Conservation (phyloP, 2,888 invertebrate species). For the Catocala fraxini region DNA sequence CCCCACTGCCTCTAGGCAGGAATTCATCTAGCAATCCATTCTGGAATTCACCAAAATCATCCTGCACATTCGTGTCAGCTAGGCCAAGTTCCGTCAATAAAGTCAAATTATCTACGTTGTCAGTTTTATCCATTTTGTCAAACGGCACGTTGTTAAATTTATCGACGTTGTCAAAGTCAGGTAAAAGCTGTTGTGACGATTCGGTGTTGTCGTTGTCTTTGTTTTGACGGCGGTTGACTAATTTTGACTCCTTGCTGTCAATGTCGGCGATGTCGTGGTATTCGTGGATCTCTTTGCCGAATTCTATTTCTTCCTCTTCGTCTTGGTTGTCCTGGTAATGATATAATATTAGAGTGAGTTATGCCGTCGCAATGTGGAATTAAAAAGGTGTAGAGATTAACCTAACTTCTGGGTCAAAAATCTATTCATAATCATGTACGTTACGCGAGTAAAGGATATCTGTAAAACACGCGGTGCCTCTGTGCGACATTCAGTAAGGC, state of each 20-base stretch:
- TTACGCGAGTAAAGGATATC: too few relatives aligned
- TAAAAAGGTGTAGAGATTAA: too few relatives aligned
- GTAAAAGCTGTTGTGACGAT: conserved; percentile 73
- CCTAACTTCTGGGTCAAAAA: too few relatives aligned
- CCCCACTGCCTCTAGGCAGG: conserved; percentile 54
- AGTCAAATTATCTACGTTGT: conserved; percentile 71
- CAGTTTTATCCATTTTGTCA: conserved; percentile 48
- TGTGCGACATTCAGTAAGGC: too few relatives aligned
- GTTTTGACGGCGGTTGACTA: conserved; percentile 68
- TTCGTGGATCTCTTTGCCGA: conserved; percentile 80
- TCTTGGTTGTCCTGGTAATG: conserved; percentile 57
- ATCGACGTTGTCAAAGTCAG: conserved; percentile 65
- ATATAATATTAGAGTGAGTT: background rate
- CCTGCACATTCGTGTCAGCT: conserved; percentile 76
- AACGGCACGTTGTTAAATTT: conserved; percentile 27
- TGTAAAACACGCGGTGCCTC: too few relatives aligned
- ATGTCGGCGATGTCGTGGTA: conserved; percentile 77
- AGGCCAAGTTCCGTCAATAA: conserved; percentile 88
- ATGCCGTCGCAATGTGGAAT: too few relatives aligned
- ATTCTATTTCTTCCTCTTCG: conserved; percentile 87
- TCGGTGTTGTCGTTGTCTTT: conserved; percentile 75
- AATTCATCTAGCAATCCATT: conserved; percentile 74
- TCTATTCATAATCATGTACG: too few relatives aligned
- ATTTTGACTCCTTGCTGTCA: conserved; percentile 77
- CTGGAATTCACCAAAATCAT: conserved; percentile 82